Evolutionary conservation across 92 coral and sea anemone genomes (phyloP).

Genomic region (Porites lobata): DNA sequence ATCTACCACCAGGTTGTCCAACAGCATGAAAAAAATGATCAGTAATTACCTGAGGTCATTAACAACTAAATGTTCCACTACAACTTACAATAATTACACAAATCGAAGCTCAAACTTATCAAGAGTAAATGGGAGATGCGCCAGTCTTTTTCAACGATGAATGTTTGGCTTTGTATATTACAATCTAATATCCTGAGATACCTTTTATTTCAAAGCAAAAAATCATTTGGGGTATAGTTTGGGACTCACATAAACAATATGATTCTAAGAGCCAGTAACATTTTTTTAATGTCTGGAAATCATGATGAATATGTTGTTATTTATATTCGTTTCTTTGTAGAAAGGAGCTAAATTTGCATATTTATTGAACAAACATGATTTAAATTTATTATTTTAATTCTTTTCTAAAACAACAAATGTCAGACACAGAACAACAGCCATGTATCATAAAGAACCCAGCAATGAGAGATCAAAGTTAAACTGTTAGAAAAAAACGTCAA

Average conservation of each 20-base stretch:
- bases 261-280: not conserved
- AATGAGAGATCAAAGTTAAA: not conserved
- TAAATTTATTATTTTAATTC: not conserved
- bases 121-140: too few relatives aligned
- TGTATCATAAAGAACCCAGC: too few relatives aligned
- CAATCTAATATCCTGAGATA: not conserved
- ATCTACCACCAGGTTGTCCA: not conserved
- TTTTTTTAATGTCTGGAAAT: not conserved
- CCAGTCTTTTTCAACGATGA: not conserved
- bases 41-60: constrained; percentile 2
- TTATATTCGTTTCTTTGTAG: not conserved
- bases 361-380: constrained; percentile 16
- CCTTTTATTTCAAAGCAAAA: not conserved
- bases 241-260: not conserved
- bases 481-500: not conserved
- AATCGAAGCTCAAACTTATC: too few relatives aligned
- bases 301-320: constrained; percentile 4
- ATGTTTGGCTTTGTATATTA: not conserved
- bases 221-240: not conserved
- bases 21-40: not conserved
- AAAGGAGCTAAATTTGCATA: constrained; percentile 25
- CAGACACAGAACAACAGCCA: not conserved
- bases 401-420: not conserved
- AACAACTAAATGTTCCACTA: not conserved
- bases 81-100: not conserved